phyloP scores from a whole-genome alignment of 2,113 vertebrate genomes.

The Pandion haliaetus region DNA sequence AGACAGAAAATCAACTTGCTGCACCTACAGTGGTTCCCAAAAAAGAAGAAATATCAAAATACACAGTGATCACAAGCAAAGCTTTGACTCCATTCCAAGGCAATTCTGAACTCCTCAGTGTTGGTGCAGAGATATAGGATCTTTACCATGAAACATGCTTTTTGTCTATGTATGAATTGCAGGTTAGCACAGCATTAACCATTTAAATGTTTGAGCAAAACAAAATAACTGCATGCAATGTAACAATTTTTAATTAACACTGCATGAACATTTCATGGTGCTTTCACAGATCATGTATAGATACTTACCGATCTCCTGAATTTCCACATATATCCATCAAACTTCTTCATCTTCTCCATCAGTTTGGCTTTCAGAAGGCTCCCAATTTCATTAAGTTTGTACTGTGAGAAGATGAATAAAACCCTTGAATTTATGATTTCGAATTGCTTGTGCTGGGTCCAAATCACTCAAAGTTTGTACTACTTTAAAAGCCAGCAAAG shows the following conservation, averaged over 20 bases:
- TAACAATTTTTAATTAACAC: not conserved
- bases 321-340: slow-evolving; percentile 59
- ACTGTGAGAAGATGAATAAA: slow-evolving; percentile 58
- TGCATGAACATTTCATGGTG: not conserved
- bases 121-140: not conserved
- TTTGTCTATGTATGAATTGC: not conserved
- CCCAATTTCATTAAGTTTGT: slow-evolving; percentile 63
- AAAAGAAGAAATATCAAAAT: not conserved
- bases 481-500: not conserved
- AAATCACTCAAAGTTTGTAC: not conserved
- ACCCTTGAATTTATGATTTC: not conserved
- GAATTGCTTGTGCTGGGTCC: not conserved
- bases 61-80: not conserved
- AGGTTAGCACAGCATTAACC: not conserved
- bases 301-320: slow-evolving; percentile 45
- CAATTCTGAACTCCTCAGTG: not conserved
- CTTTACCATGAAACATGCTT: not conserved
- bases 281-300: not conserved
- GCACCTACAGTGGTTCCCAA: slow-evolving; percentile 60
- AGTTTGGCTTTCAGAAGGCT: slow-evolving; percentile 68
- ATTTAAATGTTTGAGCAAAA: not conserved
- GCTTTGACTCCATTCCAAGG: not conserved
- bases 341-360: slow-evolving; percentile 65
- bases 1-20: slow-evolving; percentile 63
- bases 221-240: not conserved